phyloP scores from a whole-genome alignment of 2,888 invertebrate species.

The Liposcelis brunnea region DNA sequence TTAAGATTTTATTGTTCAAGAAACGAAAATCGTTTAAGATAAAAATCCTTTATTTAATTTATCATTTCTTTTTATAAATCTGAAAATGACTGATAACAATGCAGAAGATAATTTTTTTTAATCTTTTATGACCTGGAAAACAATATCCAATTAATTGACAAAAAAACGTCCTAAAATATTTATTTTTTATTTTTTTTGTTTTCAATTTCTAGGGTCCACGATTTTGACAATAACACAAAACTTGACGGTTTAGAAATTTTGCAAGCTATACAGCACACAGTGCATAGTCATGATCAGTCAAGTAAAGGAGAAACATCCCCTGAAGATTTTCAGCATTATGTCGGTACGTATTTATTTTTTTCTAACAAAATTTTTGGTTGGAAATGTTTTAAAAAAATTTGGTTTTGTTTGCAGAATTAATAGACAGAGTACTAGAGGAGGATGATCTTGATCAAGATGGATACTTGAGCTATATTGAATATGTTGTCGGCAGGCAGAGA shows the following conservation, averaged over 20 bases:
- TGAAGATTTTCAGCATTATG: constrained; percentile 29
- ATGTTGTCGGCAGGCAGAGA: constrained; percentile 31
- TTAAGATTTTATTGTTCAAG: too few species aligned
- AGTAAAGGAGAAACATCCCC: constrained; percentile 26
- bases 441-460: constrained; percentile 80
- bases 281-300: constrained; percentile 39
- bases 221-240: constrained; percentile 74
- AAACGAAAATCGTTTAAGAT: too few species aligned
- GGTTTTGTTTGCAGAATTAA: constrained; percentile 43
- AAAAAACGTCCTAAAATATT: constrained; percentile 1
- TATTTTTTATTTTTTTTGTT: constrained; percentile 2
- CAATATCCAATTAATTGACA: neutral
- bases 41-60: too few species aligned
- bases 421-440: constrained; percentile 64
- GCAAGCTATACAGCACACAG: constrained; percentile 59
- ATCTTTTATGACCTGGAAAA: too few species aligned
- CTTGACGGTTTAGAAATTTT: constrained; percentile 81
- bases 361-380: neutral
- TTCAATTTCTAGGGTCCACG: constrained; percentile 43
- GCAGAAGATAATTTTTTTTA: too few species aligned
- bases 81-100: too few species aligned
- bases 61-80: too few species aligned
- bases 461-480: constrained; percentile 70
- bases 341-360: constrained; percentile 26
- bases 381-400: too few species aligned